Conservation (phyloP, 2,888 invertebrate genomes). For the Chesias legatella region DNA sequence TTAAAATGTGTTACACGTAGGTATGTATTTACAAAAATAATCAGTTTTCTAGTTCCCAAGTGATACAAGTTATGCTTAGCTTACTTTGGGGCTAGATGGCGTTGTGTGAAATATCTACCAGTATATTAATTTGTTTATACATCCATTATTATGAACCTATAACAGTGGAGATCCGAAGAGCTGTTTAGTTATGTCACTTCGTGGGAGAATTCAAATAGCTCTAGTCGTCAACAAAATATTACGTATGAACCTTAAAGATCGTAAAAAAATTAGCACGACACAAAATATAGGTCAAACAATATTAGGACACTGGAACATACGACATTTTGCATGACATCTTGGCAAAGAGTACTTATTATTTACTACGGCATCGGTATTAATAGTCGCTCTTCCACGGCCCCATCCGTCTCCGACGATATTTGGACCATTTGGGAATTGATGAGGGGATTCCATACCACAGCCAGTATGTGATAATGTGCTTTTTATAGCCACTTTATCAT, state of each 20-base stretch:
- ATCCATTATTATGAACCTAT: too few species aligned
- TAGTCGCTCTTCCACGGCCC: conserved; percentile 39
- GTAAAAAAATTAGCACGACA: conserved; percentile 35
- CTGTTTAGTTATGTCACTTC: too few species aligned
- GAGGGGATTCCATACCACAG: conserved; percentile 49
- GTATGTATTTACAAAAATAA: too few species aligned
- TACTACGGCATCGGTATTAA: conserved; percentile 37
- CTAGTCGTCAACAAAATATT: background rate
- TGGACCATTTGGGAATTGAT: conserved; percentile 56
- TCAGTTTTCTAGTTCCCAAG: too few species aligned
- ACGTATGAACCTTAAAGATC: conserved; percentile 24
- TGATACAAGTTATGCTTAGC: too few species aligned
- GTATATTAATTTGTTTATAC: too few species aligned
- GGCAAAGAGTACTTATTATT: conserved; percentile 22
- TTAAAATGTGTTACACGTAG: too few species aligned
- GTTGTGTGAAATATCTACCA: too few species aligned
- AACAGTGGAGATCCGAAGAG: too few species aligned
- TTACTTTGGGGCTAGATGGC: too few species aligned
- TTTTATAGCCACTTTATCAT: conserved; percentile 55
- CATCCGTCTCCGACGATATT: conserved; percentile 38
- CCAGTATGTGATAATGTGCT: conserved; percentile 40
- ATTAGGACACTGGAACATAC: conserved; percentile 30
- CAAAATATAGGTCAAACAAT: conserved; percentile 38
- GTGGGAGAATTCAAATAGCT: too few species aligned
- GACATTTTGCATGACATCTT: background rate